phyloP scores from a whole-genome alignment of 2,797 vertebrate species.

The Oreochromis grahami region DNA sequence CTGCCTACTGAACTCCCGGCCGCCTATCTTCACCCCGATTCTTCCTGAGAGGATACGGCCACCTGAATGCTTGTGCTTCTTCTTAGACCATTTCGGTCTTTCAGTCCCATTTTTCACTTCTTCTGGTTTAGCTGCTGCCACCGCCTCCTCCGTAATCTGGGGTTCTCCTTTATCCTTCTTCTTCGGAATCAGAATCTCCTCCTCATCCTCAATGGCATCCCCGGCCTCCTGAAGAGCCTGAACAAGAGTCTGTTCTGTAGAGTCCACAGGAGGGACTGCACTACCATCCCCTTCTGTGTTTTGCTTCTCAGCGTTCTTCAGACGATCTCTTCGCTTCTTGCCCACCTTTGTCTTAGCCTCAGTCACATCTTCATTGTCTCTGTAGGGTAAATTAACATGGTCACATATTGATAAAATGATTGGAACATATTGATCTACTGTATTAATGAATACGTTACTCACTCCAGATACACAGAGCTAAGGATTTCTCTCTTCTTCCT shows the following conservation, averaged over 20 bases:
- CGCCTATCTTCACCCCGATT: slow-evolving; percentile 74
- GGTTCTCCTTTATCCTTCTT: slow-evolving; percentile 48
- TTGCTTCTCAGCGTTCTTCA: slow-evolving; percentile 44
- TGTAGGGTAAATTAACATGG: slow-evolving; percentile 24
- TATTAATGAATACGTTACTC: slow-evolving; percentile 34
- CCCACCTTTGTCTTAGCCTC: slow-evolving; percentile 63
- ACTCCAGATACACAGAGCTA: slow-evolving; percentile 77
- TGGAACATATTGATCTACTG: neutral
- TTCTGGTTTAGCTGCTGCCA: neutral
- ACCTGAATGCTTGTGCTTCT: slow-evolving; percentile 47
- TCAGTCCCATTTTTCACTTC: slow-evolving; percentile 20
- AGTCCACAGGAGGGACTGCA: neutral
- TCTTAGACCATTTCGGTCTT: slow-evolving; percentile 42
- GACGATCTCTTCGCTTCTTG: slow-evolving; percentile 62
- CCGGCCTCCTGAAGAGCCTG: slow-evolving; percentile 6
- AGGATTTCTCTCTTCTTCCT: slow-evolving; percentile 83
- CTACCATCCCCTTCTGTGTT: neutral
- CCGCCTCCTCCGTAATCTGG: neutral
- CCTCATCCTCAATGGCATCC: slow-evolving; percentile 24
- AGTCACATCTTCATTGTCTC: slow-evolving; percentile 23
- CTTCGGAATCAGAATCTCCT: slow-evolving; percentile 63
- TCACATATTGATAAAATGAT: neutral
- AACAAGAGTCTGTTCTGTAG: neutral
- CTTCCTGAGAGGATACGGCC: slow-evolving; percentile 44
- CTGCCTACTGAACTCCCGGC: slow-evolving; percentile 81